Percentiles rank a stretch among this genome's conserved stretches.
Conservation (phyloP, 2,113 vertebrate species). For the Petaurus breviceps region DNA sequence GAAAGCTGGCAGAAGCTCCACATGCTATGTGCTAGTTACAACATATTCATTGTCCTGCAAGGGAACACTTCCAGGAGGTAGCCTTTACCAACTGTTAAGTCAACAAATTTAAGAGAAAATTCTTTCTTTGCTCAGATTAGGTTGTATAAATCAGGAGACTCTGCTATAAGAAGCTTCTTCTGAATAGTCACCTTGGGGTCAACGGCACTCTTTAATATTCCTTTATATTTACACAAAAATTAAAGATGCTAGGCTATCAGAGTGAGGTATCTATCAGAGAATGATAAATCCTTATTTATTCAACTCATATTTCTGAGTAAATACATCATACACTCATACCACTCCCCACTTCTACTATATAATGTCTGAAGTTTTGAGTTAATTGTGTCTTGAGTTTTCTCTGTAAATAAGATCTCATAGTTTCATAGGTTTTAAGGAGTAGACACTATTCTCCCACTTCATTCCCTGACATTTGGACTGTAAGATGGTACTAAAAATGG, state of each 20-base stretch:
- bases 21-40: conserved; percentile 6
- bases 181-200: neutral
- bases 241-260: neutral
- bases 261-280: neutral
- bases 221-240: neutral
- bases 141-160: neutral
- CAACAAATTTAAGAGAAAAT: neutral
- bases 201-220: neutral
- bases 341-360: neutral
- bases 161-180: neutral
- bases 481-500: conserved; percentile 68
- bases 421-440: conserved; percentile 51
- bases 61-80: neutral
- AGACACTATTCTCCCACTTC: conserved; percentile 52
- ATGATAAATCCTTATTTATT: neutral
- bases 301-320: conserved; percentile 63
- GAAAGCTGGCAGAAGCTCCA: neutral
- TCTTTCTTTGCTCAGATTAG: neutral
- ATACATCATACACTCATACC: conserved; percentile 40
- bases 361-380: conserved; percentile 41
- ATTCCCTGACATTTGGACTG: conserved; percentile 63
- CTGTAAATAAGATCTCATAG: conserved; percentile 73
- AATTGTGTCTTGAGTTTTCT: conserved; percentile 67
- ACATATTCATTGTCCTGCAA: conserved; percentile 7
- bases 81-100: neutral